Conservation (phyloP, 2,888 invertebrate genomes). For the Lasioglossum pauxillum region DNA sequence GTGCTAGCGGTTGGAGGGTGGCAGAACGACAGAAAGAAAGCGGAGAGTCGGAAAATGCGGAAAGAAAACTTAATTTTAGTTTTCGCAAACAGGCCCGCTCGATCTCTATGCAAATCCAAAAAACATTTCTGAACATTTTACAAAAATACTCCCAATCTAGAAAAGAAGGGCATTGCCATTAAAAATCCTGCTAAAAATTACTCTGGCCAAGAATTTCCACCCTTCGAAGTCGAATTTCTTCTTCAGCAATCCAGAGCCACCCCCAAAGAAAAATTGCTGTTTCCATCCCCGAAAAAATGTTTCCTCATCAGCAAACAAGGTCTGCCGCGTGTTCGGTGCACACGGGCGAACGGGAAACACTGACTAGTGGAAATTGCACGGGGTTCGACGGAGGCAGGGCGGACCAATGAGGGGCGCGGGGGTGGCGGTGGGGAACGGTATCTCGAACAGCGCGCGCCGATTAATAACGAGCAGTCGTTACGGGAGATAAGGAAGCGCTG, state of each 20-base stretch:
- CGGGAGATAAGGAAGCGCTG: constrained; percentile 78
- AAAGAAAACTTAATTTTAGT: constrained; percentile 20
- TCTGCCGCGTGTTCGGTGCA: neutral
- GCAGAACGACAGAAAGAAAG: neutral
- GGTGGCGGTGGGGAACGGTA: constrained; percentile 56
- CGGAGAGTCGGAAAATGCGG: neutral
- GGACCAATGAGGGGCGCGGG: constrained; percentile 1
- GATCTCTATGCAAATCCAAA: neutral
- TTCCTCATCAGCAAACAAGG: neutral
- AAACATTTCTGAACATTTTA: neutral
- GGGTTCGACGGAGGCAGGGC: constrained; percentile 7
- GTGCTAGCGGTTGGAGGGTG: constrained; percentile 21
- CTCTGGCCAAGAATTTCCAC: neutral
- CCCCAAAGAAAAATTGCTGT: neutral
- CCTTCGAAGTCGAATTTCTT: neutral
- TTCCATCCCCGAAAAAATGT: neutral
- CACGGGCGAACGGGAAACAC: neutral
- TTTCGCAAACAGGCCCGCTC: neutral
- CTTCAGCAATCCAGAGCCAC: neutral
- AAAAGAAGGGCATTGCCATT: neutral
- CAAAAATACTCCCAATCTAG: neutral
- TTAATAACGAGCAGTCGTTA: constrained; percentile 83
- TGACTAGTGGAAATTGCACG: neutral
- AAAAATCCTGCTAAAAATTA: neutral
- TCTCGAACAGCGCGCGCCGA: constrained; percentile 76